Conservation (phyloP, 2,113 vertebrate genomes). For the Epinephelus fuscoguttatus region DNA sequence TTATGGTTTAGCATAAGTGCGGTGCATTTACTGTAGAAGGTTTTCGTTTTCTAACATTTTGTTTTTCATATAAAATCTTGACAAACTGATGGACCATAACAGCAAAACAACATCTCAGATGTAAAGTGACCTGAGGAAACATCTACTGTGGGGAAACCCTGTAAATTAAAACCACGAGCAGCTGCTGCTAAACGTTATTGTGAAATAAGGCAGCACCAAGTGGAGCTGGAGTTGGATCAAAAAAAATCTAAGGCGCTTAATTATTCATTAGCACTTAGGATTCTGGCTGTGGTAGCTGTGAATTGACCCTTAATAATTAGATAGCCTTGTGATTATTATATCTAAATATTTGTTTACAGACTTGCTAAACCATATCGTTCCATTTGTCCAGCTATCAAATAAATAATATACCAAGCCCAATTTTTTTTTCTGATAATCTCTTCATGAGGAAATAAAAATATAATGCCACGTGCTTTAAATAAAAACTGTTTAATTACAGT, state of each 20-base stretch:
- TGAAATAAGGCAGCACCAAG: background rate
- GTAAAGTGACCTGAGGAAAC: slow-evolving; percentile 8
- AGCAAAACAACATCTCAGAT: slow-evolving; percentile 1
- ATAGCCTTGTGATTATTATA: background rate
- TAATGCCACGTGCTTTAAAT: background rate
- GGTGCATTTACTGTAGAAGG: background rate
- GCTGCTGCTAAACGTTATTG: background rate
- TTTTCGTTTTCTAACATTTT: background rate
- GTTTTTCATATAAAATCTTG: background rate
- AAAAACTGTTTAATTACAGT: background rate
- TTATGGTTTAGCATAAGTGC: background rate
- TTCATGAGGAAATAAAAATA: background rate
- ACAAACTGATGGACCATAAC: background rate
- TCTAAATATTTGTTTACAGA: slow-evolving; percentile 5
- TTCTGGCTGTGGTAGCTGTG: slow-evolving; percentile 5
- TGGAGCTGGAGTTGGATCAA: slow-evolving; percentile 16
- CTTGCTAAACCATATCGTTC: slow-evolving; percentile 5
- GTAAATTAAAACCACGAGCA: slow-evolving; percentile 34
- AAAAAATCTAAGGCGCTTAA: slow-evolving; percentile 19
- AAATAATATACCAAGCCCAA: background rate
- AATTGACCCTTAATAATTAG: slow-evolving; percentile 17
- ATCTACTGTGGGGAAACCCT: background rate
- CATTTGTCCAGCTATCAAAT: background rate
- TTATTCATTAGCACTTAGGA: slow-evolving; percentile 25
- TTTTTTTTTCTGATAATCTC: background rate